Evolutionary conservation across 2,888 invertebrate species (phyloP), one percentile per base, ranked within the genome.

Genomic region (Drosophila nr. fundita): DNA sequence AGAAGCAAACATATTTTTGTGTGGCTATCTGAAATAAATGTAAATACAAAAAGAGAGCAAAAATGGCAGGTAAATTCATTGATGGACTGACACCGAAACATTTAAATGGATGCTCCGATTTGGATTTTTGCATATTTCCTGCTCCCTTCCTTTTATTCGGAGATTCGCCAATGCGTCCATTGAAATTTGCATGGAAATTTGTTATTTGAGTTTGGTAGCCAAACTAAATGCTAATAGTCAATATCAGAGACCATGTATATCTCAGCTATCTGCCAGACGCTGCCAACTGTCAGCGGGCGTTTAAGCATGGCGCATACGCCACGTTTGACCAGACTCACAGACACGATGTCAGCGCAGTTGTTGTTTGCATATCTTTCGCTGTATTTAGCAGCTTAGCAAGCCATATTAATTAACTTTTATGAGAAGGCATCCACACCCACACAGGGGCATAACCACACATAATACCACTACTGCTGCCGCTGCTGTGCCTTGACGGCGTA

Each of bases 341-440:
- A 73, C 61, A 78, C 78, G 77, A 83, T 76, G 80, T 76, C 68
- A 77, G 66, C 15, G 36, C 40, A 62, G 45, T 45, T 15, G 68
- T 60, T 40, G 48, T 60, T 70, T 70, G 67, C 76, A 80, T 73
- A 83, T 88, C 79, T 71, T 77, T 29, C 63, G 79, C 75, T 77
- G 78, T 84, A 87, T 84, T 85, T 85, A 85, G 76, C 89, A 87
- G 82, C 76, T 80, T 78, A 80, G 76, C 80, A 78, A 76, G 60
- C 71, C 82, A 78, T 89, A 86, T 86, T 86, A 86, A 86, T 86
- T 86, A 86, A 89, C 89, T 89, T 86, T 86, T 89, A 87, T 89
- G 85, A 78, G 80, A 74, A 64, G 29, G 21, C 27, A 58, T 18
- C 38, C 54, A 58, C 55, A 61, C 58, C 38, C 48, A 21, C 32